phyloP scores from a whole-genome alignment of 2,797 vertebrate species.

The Microhierax caerulescens region DNA sequence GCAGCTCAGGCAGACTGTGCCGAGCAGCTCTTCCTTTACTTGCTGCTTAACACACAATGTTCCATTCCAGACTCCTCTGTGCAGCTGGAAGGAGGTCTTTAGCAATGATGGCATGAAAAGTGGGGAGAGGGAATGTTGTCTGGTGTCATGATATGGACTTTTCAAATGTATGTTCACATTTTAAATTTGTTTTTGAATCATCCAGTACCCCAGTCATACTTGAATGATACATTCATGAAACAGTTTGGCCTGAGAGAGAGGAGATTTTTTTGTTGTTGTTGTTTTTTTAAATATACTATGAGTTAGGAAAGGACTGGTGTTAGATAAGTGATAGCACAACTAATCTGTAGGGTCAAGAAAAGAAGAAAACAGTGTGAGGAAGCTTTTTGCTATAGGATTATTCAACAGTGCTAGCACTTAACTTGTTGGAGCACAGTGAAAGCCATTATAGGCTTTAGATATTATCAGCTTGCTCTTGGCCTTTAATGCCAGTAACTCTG shows the following conservation, averaged over 20 bases:
- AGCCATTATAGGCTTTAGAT: neutral
- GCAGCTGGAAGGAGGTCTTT: neutral
- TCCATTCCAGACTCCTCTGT: neutral
- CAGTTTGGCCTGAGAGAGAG: neutral
- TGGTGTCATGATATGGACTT: neutral
- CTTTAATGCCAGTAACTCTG: neutral
- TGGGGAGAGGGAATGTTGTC: accelerated
- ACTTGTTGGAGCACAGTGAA: neutral
- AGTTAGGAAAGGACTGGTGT: neutral
- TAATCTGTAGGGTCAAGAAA: neutral
- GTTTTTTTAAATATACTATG: neutral
- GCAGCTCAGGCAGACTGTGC: neutral
- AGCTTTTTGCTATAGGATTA: neutral
- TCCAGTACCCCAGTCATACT: neutral
- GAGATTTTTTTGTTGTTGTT: neutral
- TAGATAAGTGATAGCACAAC: neutral
- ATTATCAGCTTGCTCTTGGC: neutral
- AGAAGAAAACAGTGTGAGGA: neutral
- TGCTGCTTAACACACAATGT: accelerated
- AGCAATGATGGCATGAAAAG: neutral
- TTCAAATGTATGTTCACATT: accelerated
- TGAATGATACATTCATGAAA: neutral
- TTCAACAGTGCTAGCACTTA: neutral
- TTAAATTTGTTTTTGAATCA: neutral
- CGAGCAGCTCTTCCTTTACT: neutral